A percentile compares a stretch with the other conserved stretches of the same genome.
Conservation (phyloP, 2,113 vertebrate species). For the Neodon shergylaensis region DNA sequence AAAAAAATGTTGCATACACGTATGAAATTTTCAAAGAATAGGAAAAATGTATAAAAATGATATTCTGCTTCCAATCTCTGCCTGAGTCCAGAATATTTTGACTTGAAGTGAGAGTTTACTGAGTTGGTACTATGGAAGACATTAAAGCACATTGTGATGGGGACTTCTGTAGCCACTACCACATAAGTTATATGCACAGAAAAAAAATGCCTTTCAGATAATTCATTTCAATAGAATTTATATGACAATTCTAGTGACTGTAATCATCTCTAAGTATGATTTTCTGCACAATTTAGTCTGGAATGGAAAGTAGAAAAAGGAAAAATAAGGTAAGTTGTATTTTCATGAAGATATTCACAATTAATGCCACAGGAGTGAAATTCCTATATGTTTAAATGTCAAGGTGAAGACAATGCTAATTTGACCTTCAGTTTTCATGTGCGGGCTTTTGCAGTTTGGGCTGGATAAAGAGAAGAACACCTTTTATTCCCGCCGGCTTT, state of each 20-base stretch:
- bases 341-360: conserved; percentile 63
- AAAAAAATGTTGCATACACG: not conserved
- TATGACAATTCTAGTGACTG: not conserved
- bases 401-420: conserved; percentile 67
- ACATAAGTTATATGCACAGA: not conserved
- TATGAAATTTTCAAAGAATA: not conserved
- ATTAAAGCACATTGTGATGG: not conserved
- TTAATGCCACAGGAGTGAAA: conserved; percentile 61
- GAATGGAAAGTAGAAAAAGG: conserved; percentile 30
- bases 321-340: not conserved
- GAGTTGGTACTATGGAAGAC: not conserved
- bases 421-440: conserved; percentile 66
- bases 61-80: not conserved
- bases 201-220: not conserved
- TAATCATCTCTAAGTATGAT: conserved; percentile 25
- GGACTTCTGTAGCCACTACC: not conserved
- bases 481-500: conserved; percentile 69
- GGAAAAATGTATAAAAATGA: not conserved
- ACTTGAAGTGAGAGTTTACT: not conserved
- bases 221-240: not conserved
- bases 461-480: conserved; percentile 61
- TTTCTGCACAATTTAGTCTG: conserved; percentile 12
- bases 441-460: conserved; percentile 54
- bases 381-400: conserved; percentile 57
- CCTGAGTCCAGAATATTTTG: not conserved